These are phyloP conservation scores for Odontomyia ornata DNA, from an alignment of 2,888 invertebrate genomes.

Conservation along the genomic window DNA sequence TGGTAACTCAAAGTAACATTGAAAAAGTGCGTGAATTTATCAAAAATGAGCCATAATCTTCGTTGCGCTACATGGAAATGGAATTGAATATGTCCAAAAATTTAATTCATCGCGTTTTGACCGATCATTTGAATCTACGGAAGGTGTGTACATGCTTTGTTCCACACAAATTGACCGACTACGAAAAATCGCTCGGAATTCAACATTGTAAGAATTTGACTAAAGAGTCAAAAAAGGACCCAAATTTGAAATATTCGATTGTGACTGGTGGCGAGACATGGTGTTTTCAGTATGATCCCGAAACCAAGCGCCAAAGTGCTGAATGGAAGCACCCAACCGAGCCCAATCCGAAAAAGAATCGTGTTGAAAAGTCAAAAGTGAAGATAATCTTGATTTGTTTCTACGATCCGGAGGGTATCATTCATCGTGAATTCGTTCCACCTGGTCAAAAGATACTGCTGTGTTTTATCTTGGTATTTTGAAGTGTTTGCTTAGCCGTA, in stretches of 20 bases:
- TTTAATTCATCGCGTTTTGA: constrained; percentile 1
- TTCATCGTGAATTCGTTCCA: not conserved
- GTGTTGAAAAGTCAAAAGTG: constrained; percentile 1
- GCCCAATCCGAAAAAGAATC: not conserved
- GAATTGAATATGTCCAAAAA: constrained; percentile 4
- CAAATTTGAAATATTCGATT: not conserved
- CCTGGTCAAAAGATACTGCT: not conserved
- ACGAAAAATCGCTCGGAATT: constrained; percentile 9
- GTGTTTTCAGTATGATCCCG: constrained; percentile 8
- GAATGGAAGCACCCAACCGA: not conserved
- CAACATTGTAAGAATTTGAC: constrained; percentile 5
- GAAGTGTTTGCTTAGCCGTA: not conserved
- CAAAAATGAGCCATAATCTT: not conserved
- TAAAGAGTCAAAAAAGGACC: constrained; percentile 3
- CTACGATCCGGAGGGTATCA: constrained; percentile 15
- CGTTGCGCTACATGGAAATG: constrained; percentile 2
- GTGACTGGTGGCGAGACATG: not conserved
- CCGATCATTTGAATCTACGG: not conserved
- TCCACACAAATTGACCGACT: constrained; percentile 14
- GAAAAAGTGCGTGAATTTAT: constrained; percentile 27
- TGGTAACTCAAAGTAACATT: not conserved
- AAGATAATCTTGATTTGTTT: constrained; percentile 6
- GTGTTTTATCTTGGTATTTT: not conserved
- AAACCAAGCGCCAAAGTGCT: constrained; percentile 20
- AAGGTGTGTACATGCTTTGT: constrained; percentile 11